Conservation (phyloP, 1,140 invertebrate species). For the Zaprionus vittiger region DNA sequence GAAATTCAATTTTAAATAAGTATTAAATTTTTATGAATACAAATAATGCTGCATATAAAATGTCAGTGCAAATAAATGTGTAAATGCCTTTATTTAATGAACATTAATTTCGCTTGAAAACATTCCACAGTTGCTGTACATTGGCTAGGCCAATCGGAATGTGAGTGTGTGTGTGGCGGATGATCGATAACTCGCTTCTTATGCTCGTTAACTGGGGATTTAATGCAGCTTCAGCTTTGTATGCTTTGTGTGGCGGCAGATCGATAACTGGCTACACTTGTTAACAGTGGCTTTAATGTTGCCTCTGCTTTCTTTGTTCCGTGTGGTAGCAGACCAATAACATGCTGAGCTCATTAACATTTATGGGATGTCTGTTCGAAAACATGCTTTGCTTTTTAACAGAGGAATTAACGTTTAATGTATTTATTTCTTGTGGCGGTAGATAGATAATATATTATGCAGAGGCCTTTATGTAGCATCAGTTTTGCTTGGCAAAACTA, state of each 20-base stretch:
- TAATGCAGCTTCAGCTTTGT: not conserved
- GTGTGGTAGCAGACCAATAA: not conserved
- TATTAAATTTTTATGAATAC: not conserved
- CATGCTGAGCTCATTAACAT: not conserved
- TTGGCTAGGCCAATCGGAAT: not conserved
- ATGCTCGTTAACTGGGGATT: not conserved
- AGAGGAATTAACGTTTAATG: too few species aligned
- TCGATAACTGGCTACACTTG: not conserved
- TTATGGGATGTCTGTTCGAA: not conserved
- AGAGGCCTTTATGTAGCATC: too few species aligned
- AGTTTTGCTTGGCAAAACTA: too few species aligned
- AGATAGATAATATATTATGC: too few species aligned
- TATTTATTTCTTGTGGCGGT: too few species aligned
- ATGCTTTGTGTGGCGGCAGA: not conserved
- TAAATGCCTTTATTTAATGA: not conserved
- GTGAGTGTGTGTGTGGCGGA: not conserved
- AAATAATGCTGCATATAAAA: not conserved
- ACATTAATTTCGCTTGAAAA: not conserved
- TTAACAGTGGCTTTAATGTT: not conserved
- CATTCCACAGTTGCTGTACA: not conserved
- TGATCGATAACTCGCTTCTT: not conserved
- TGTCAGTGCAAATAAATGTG: not conserved
- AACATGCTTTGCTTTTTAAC: not conserved
- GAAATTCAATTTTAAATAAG: constrained; percentile 21
- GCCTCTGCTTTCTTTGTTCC: too few species aligned